These are phyloP conservation scores for Ceratosolen solmsi DNA, from an alignment of 1,140 invertebrate species.

Conservation along the genomic window DNA sequence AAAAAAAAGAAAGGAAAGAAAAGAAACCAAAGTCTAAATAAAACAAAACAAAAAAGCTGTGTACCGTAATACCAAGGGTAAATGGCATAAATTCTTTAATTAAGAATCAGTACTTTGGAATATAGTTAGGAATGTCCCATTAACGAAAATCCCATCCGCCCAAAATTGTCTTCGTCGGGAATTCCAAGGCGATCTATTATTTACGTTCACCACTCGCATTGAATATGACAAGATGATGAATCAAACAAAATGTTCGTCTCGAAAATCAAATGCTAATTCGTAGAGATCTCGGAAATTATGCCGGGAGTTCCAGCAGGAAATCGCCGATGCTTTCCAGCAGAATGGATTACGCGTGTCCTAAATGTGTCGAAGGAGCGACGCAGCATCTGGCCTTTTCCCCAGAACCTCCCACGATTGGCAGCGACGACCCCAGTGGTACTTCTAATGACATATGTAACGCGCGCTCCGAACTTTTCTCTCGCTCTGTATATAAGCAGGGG, in stretches of 20 bases:
- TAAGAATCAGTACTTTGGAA: too few species aligned
- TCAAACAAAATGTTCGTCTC: not conserved
- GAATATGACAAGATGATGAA: too few species aligned
- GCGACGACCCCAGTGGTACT: conserved; percentile 49
- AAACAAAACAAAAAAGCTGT: too few species aligned
- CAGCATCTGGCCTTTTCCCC: conserved; percentile 40
- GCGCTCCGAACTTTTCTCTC: not conserved
- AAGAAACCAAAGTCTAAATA: too few species aligned
- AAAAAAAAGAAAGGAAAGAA: too few species aligned
- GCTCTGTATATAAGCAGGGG: conserved; percentile 52
- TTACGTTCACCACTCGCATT: too few species aligned
- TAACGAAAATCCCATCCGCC: too few species aligned
- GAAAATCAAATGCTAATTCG: not conserved
- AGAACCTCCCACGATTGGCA: conserved; percentile 43
- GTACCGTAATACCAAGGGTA: too few species aligned
- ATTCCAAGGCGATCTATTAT: too few species aligned
- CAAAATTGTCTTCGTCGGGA: too few species aligned
- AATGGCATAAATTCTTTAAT: too few species aligned
- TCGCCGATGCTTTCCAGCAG: not conserved
- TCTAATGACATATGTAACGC: conserved; percentile 67
- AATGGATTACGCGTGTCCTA: conserved; percentile 13
- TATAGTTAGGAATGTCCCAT: too few species aligned
- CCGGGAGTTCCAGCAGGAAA: not conserved
- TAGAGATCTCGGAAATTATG: not conserved
- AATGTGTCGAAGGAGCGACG: not conserved